These are phyloP conservation scores for Eubucco bourcierii DNA, from an alignment of 2,113 vertebrate species.

Conservation along the genomic window DNA sequence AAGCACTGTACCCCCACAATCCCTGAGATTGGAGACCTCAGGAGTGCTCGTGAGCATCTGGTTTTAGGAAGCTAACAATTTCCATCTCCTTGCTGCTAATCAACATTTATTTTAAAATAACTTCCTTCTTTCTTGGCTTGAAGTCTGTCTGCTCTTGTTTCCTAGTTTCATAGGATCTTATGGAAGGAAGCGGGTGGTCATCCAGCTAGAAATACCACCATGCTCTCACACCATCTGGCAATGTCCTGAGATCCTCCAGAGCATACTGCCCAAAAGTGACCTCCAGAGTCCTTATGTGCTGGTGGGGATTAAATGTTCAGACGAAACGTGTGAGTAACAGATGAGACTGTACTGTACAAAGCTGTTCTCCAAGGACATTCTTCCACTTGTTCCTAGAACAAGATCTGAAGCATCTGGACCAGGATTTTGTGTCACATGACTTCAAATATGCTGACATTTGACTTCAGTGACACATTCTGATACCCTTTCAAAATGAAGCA, in stretches of 20 bases:
- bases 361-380: constrained; percentile 30
- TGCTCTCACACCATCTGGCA: not conserved
- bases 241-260: not conserved
- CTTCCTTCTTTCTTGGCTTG: not conserved
- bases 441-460: constrained; percentile 10
- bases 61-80: not conserved
- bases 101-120: not conserved
- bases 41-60: not conserved
- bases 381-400: constrained; percentile 24
- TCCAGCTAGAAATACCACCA: not conserved
- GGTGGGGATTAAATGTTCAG: constrained; percentile 29
- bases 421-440: constrained; percentile 31
- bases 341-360: not conserved
- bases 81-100: not conserved
- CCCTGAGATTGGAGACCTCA: not conserved
- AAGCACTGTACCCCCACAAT: not conserved
- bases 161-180: not conserved
- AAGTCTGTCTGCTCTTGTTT: not conserved
- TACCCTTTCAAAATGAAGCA: constrained; percentile 37
- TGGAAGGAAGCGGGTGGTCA: constrained; percentile 26
- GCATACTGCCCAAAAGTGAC: constrained; percentile 5
- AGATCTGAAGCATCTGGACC: constrained; percentile 37
- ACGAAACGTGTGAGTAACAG: constrained; percentile 15
- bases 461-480: constrained; percentile 29
- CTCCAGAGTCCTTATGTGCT: not conserved